Percentiles rank a stretch among this genome's conserved stretches.
phyloP scores from a whole-genome alignment of 2,113 vertebrate species.

The Felis chaus region DNA sequence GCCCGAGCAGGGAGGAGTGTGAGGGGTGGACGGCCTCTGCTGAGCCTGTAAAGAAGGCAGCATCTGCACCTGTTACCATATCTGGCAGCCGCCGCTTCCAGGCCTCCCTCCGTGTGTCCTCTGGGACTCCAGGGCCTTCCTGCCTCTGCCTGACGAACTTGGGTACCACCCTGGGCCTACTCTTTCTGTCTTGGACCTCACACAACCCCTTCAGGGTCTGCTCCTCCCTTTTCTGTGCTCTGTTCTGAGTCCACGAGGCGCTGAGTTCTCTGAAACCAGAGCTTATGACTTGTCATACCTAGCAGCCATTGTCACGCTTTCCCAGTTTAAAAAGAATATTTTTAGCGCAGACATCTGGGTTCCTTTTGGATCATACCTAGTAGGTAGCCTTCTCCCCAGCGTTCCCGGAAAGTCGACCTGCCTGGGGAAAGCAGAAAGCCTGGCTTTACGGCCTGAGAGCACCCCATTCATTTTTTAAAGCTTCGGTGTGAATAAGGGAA shows the following conservation, averaged over 20 bases:
- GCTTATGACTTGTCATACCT: neutral
- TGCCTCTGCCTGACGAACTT: rapidly evolving
- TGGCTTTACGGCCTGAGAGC: neutral
- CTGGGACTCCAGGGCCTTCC: neutral
- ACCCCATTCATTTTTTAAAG: neutral
- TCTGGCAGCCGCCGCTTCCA: neutral
- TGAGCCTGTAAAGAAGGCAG: neutral
- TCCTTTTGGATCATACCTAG: neutral
- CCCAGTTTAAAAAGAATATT: neutral
- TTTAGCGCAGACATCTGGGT: neutral
- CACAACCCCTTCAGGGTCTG: neutral
- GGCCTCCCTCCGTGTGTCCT: neutral
- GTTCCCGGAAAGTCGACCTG: too few species aligned
- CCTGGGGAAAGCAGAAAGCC: neutral
- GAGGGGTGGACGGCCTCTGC: too few species aligned
- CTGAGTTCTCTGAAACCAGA: neutral
- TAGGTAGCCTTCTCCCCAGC: neutral
- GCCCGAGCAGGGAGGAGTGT: neutral
- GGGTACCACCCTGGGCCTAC: neutral
- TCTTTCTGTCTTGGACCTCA: too few species aligned
- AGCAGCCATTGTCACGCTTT: neutral
- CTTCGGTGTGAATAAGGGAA: neutral
- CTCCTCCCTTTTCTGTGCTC: neutral
- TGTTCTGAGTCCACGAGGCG: neutral
- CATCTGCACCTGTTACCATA: rapidly evolving